Percentiles rank a stretch among this genome's conserved stretches.
phyloP scores from a whole-genome alignment of 1,140 invertebrate species.

The Temnothorax longispinosus region DNA sequence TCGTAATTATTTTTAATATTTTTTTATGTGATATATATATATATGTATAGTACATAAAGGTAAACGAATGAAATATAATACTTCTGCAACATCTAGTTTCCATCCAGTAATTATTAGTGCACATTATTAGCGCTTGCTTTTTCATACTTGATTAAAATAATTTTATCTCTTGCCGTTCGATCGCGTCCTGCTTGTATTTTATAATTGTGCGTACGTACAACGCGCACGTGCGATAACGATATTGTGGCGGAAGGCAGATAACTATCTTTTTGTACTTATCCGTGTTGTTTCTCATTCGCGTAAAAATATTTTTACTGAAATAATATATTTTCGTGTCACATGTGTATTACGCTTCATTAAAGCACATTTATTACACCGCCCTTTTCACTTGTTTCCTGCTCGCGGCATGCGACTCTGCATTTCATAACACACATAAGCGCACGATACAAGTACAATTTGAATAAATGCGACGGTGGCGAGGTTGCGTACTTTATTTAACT shows the following conservation, averaged over 20 bases:
- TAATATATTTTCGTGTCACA: slow-evolving; percentile 52
- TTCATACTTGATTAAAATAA: slow-evolving; percentile 45
- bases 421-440: slow-evolving; percentile 42
- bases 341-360: slow-evolving; percentile 57
- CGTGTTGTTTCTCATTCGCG: slow-evolving; percentile 25
- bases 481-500: background rate
- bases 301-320: slow-evolving; percentile 56
- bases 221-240: slow-evolving; percentile 7
- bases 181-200: slow-evolving; percentile 42
- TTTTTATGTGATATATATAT: background rate
- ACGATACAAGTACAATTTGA: slow-evolving; percentile 16
- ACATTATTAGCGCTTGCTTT: slow-evolving; percentile 41
- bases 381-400: slow-evolving; percentile 48
- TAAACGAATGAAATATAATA: background rate
- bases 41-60: background rate
- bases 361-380: slow-evolving; percentile 51
- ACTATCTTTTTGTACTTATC: slow-evolving; percentile 31
- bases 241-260: slow-evolving; percentile 7
- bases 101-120: slow-evolving; percentile 25
- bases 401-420: slow-evolving; percentile 24
- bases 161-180: slow-evolving; percentile 32
- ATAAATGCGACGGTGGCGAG: background rate
- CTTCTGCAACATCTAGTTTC: background rate
- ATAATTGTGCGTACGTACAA: slow-evolving; percentile 12
- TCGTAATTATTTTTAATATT: background rate